A percentile compares a stretch with the other conserved stretches of the same genome.
Conservation (phyloP, 1,140 invertebrate species). For the Drosophila suzukii region DNA sequence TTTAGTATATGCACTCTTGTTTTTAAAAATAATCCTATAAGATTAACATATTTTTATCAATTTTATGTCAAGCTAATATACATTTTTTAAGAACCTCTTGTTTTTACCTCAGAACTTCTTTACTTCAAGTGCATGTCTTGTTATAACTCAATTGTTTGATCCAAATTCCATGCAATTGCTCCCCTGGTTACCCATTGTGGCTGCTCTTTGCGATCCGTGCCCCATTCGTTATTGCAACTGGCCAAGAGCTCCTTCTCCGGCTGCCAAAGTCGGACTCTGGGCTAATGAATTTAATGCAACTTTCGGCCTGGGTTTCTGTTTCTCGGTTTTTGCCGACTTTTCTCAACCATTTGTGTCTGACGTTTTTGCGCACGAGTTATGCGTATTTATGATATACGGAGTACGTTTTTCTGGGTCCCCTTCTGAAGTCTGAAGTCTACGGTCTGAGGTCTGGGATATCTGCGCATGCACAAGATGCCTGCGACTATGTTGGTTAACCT, state of each 20-base stretch:
- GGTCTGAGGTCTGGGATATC: constrained; percentile 31
- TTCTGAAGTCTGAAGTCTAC: constrained; percentile 1
- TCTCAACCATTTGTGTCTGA: constrained; percentile 71
- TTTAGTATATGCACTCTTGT: too few species aligned
- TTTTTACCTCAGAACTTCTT: neutral
- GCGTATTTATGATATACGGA: constrained; percentile 81
- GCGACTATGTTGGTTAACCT: constrained; percentile 59
- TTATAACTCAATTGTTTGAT: constrained; percentile 81
- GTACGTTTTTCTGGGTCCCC: constrained; percentile 24
- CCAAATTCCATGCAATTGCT: constrained; percentile 81
- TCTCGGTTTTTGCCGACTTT: constrained; percentile 49
- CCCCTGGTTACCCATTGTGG: constrained; percentile 78
- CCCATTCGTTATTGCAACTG: constrained; percentile 50
- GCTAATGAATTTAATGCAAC: constrained; percentile 81
- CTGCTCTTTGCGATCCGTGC: constrained; percentile 25
- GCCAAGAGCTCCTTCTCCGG: constrained; percentile 33
- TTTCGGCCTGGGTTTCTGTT: constrained; percentile 54
- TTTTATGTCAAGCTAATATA: too few species aligned
- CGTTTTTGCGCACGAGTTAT: constrained; percentile 82
- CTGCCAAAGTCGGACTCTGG: constrained; percentile 40
- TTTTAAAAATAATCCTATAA: too few species aligned
- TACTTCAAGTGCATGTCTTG: constrained; percentile 28
- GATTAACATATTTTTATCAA: too few species aligned
- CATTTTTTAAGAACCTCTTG: too few species aligned
- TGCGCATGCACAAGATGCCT: constrained; percentile 54